Evolutionary conservation across 2,797 vertebrate species (phyloP), one percentile per base, ranked within the genome.

Genomic region (Australoheros facetus): DNA sequence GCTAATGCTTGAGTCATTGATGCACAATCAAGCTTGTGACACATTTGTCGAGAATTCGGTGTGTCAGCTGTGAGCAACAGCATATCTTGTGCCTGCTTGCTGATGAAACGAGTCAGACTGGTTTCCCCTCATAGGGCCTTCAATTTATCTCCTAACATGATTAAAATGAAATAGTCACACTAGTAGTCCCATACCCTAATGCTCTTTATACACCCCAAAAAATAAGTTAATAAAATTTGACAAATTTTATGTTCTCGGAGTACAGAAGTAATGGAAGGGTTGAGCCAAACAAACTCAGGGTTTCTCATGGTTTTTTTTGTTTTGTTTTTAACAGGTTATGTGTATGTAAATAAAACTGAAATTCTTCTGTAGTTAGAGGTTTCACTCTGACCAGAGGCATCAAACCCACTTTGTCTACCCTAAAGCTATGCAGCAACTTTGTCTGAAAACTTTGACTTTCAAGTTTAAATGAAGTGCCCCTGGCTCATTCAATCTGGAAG

Each of bases 41-140:
- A 60, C 71, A 7, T 62, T 51, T 72, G 53, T 62, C 42, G 51
- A 17, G 66, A 87, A 64, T 78, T 83, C 23, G n/a, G 8, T 71
- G 5, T 81, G 58, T 66, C 37, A 71, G 21, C 75, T 87, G 45
- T 45, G 85, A 81, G 60, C 81, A 80, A 55, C 34, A 69, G 66
- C 55, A 54, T 17, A 51, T 21, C 73, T 19, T 13, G 34, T 57
- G 7, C 10, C 34, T 77, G 21, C 80, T 74, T 85, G 73, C 56
- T 77, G 42, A 79, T 66, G 7, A 72, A 78, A 86, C 72, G 39
- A 70, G 87, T 85, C 75, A n/a, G 55, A 82, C 80, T 62, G 70
- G 85, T 91, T 91, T 84, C 48, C 26, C 66, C 19, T 56, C 19
- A n/a, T 48, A 23, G 73, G 13, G 53, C 55, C 28, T 62, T 57